Percentiles rank a stretch among this genome's conserved stretches.
phyloP scores from a whole-genome alignment of 2,113 vertebrate species.

The Lucifuga dentata region DNA sequence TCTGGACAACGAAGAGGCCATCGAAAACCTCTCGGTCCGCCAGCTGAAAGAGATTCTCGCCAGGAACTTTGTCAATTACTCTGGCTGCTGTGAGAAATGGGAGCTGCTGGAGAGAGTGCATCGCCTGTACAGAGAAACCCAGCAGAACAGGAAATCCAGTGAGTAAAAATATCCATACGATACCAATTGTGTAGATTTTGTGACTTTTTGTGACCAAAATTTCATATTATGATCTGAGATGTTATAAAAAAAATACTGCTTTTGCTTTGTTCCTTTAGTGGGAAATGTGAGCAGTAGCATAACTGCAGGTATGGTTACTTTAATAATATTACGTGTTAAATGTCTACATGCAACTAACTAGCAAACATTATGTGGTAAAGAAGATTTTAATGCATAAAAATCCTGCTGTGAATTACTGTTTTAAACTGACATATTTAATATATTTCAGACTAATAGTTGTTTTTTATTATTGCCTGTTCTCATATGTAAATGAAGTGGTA shows the following conservation, averaged over 20 bases:
- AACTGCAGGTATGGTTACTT: slow-evolving; percentile 77
- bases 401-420: not conserved
- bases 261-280: slow-evolving; percentile 74
- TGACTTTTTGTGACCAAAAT: not conserved
- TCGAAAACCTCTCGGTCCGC: slow-evolving; percentile 92
- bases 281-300: slow-evolving; percentile 82
- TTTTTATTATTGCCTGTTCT: slow-evolving; percentile 51
- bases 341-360: too few species aligned
- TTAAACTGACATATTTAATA: too few species aligned
- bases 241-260: not conserved
- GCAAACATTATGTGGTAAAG: not conserved
- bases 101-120: slow-evolving; percentile 96
- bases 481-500: slow-evolving; percentile 75
- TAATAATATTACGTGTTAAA: too few species aligned
- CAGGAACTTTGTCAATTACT: slow-evolving; percentile 97
- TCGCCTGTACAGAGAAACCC: slow-evolving; percentile 92
- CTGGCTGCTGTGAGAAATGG: slow-evolving; percentile 99
- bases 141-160: slow-evolving; percentile 94
- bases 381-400: not conserved
- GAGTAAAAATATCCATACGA: slow-evolving; percentile 58
- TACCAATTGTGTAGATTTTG: not conserved
- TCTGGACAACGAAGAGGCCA: slow-evolving; percentile 90
- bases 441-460: slow-evolving; percentile 44
- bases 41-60: slow-evolving; percentile 98
- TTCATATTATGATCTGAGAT: not conserved